These are phyloP conservation scores for Drosophila sechellia DNA, from an alignment of 1,140 invertebrate species.

Conservation along the genomic window DNA sequence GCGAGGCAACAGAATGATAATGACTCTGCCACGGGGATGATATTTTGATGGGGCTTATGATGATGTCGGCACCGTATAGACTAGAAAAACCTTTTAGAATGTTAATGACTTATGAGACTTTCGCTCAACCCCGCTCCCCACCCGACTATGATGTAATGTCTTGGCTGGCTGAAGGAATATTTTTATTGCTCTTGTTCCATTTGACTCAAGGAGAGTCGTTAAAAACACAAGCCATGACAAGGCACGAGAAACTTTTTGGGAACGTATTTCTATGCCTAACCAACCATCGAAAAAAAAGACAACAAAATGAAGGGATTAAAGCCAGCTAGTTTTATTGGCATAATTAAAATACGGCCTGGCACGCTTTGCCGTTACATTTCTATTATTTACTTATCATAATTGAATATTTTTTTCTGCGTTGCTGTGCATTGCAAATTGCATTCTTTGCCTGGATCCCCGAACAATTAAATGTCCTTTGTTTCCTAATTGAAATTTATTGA, in stretches of 20 bases:
- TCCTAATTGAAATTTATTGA: slow-evolving; percentile 61
- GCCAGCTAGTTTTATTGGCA: slow-evolving; percentile 37
- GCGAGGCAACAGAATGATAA: slow-evolving; percentile 28
- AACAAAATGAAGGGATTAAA: slow-evolving; percentile 26
- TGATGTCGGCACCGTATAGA: slow-evolving; percentile 33
- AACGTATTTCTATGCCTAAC: too few species aligned
- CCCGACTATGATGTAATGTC: slow-evolving; percentile 34
- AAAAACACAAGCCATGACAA: slow-evolving; percentile 68
- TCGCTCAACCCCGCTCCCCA: not conserved
- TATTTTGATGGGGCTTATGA: slow-evolving; percentile 29
- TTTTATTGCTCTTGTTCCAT: slow-evolving; percentile 70
- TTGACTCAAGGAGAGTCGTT: slow-evolving; percentile 50
- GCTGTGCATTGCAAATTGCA: slow-evolving; percentile 47
- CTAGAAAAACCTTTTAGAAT: slow-evolving; percentile 80
- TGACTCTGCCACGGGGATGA: slow-evolving; percentile 21
- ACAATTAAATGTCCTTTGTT: slow-evolving; percentile 59
- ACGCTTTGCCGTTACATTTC: slow-evolving; percentile 35
- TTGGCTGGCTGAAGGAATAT: slow-evolving; percentile 33
- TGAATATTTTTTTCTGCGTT: slow-evolving; percentile 43
- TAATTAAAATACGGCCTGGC: slow-evolving; percentile 55
- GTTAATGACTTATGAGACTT: slow-evolving; percentile 74
- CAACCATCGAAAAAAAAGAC: not conserved
- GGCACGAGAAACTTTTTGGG: slow-evolving; percentile 46
- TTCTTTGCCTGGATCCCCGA: slow-evolving; percentile 26
- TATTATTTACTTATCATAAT: slow-evolving; percentile 63